Conservation (phyloP, 2,888 invertebrate genomes). For the Amiota communis region DNA sequence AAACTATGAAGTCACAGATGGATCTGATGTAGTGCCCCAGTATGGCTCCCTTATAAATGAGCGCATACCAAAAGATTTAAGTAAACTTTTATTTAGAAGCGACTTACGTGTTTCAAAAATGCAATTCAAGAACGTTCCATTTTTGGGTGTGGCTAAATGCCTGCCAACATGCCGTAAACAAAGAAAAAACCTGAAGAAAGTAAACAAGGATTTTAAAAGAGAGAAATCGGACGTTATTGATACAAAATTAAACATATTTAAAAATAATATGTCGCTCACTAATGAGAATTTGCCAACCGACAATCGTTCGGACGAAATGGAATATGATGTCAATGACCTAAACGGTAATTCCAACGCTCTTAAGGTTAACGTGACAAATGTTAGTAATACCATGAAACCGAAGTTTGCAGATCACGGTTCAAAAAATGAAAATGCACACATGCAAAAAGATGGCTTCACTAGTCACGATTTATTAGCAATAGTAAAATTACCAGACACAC, state of each 20-base stretch:
- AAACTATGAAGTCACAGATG: constrained; percentile 49
- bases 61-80: constrained; percentile 68
- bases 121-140: constrained; percentile 51
- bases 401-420: background rate
- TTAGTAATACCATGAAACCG: background rate
- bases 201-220: background rate
- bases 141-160: constrained; percentile 64
- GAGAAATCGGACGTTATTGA: constrained; percentile 41
- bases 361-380: background rate
- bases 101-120: constrained; percentile 33
- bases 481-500: constrained; percentile 9
- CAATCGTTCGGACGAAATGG: constrained; percentile 24
- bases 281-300: too few relatives aligned
- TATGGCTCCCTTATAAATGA: constrained; percentile 67
- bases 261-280: too few relatives aligned
- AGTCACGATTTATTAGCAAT: constrained; percentile 17
- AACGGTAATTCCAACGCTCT: constrained; percentile 38
- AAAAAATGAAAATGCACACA: background rate
- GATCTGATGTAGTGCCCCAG: constrained; percentile 68
- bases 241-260: too few relatives aligned
- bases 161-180: constrained; percentile 49
- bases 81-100: constrained; percentile 54
- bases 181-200: background rate
- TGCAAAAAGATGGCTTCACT: constrained; percentile 8
- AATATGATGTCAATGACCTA: constrained; percentile 17